Evolutionary conservation across 2,113 vertebrate genomes (phyloP).

Genomic region (Triplophysa rosa): DNA sequence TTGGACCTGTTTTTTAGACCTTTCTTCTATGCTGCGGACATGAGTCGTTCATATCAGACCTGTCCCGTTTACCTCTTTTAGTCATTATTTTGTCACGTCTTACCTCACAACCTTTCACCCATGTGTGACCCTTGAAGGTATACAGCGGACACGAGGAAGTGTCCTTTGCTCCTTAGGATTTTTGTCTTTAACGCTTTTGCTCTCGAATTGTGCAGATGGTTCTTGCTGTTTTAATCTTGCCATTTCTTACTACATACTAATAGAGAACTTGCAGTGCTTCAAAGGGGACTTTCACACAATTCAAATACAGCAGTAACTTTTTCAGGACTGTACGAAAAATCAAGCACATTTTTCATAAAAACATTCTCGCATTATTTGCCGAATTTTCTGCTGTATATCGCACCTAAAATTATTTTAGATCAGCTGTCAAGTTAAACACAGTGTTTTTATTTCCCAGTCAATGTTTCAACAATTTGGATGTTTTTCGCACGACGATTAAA

Average conservation of each 20-base stretch:
- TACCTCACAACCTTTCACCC: background rate
- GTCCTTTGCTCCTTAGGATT: slow-evolving; percentile 26
- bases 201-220: background rate
- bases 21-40: slow-evolving; percentile 5
- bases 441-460: too few species aligned
- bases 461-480: too few species aligned
- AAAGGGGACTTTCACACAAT: background rate
- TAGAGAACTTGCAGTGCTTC: slow-evolving; percentile 13
- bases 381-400: too few species aligned
- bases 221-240: slow-evolving; percentile 14
- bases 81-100: background rate
- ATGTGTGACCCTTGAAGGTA: slow-evolving; percentile 45
- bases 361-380: too few species aligned
- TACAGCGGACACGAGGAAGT: slow-evolving; percentile 44
- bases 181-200: slow-evolving; percentile 20
- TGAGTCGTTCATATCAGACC: slow-evolving; percentile 6
- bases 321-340: too few species aligned
- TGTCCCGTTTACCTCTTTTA: background rate
- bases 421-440: too few species aligned
- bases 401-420: too few species aligned
- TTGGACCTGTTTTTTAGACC: background rate
- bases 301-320: too few species aligned
- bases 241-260: slow-evolving; percentile 16
- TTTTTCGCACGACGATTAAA: background rate
- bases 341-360: too few species aligned